phyloP scores from a whole-genome alignment of 2,888 invertebrate species.

The Tethea ocularis region DNA sequence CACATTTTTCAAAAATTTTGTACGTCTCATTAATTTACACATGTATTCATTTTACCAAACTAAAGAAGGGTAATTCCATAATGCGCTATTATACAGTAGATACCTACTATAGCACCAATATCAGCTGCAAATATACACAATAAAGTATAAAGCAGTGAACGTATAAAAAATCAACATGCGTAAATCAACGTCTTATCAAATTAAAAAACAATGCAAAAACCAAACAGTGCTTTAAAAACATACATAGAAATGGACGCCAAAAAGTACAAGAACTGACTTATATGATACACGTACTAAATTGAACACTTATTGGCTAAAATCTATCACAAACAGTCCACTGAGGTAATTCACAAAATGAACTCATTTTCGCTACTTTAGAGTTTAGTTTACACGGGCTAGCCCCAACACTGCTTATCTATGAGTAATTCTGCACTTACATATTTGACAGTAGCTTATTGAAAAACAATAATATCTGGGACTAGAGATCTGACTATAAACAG shows the following conservation, averaged over 20 bases:
- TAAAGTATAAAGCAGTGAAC: slow-evolving; percentile 59
- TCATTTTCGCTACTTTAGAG: slow-evolving; percentile 32
- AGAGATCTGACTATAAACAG: slow-evolving; percentile 76
- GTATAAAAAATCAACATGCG: slow-evolving; percentile 30
- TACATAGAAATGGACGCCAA: slow-evolving; percentile 67
- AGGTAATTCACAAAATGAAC: slow-evolving; percentile 77
- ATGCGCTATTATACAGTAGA: slow-evolving; percentile 48
- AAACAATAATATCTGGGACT: slow-evolving; percentile 71
- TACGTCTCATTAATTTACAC: slow-evolving; percentile 41
- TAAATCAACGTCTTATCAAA: slow-evolving; percentile 26
- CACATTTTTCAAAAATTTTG: slow-evolving; percentile 35
- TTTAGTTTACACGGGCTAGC: slow-evolving; percentile 41
- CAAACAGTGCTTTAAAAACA: slow-evolving; percentile 31
- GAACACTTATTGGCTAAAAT: slow-evolving; percentile 82
- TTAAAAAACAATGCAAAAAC: slow-evolving; percentile 16
- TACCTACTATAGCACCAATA: slow-evolving; percentile 79
- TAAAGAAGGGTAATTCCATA: slow-evolving; percentile 23
- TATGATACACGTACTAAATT: slow-evolving; percentile 69
- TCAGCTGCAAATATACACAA: slow-evolving; percentile 73
- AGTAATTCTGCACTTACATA: slow-evolving; percentile 56
- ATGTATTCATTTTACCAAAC: slow-evolving; percentile 19
- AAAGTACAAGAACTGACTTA: slow-evolving; percentile 77
- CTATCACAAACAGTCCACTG: slow-evolving; percentile 81
- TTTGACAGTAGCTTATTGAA: slow-evolving; percentile 59
- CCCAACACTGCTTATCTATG: slow-evolving; percentile 54